Evolutionary conservation across 2,888 invertebrate species (phyloP), one percentile per base, ranked within the genome.

Genomic region (Drosophila mettleri): DNA sequence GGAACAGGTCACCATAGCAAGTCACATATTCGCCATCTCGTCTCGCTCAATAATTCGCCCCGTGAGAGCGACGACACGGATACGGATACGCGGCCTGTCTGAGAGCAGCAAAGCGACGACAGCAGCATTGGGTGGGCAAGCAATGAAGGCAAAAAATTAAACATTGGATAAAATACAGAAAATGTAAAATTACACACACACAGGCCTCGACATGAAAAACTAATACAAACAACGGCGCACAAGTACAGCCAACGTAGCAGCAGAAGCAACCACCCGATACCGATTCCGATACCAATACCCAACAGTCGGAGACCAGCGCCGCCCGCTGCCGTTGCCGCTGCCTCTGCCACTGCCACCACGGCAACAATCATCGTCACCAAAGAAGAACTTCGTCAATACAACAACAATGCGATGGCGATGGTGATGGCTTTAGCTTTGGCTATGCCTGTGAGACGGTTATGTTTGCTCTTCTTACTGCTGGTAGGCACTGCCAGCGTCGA

Each of bases 371-470:
- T 83, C 83, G 83, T 83, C 83, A 86, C 83, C 83, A 83, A 84
- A 79, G 80, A 83, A 78, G 84, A 83, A 86, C 86, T 78, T 83
- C 83, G 81, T 86, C 86, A 80, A 84, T 81, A 84, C 84, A 84
- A 81, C 69, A 59, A 55, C 46, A 64, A 76, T 63, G 69, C 65
- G 65, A n/a, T n/a, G 22, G 75, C n/a, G n/a, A n/a, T n/a, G n/a
- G n/a, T n/a, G n/a, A n/a, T n/a, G n/a, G n/a, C n/a, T n/a, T n/a
- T n/a, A n/a, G n/a, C 65, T 64, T 60, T 67, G 66, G 54, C 54
- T 70, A 66, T 69, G 70, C 69, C 39, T 71, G 71, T 74, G 70
- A 58, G 69, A 70, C 75, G 46, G 43, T 66, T 74, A 48, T 66
- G 71, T 72, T 63, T 68, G 76, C 72, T 76, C 74, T 75, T 71